Evolutionary conservation across 2,888 invertebrate species (phyloP), one percentile per base, ranked within the genome.

Genomic region (Temnothorax unifasciatus): DNA sequence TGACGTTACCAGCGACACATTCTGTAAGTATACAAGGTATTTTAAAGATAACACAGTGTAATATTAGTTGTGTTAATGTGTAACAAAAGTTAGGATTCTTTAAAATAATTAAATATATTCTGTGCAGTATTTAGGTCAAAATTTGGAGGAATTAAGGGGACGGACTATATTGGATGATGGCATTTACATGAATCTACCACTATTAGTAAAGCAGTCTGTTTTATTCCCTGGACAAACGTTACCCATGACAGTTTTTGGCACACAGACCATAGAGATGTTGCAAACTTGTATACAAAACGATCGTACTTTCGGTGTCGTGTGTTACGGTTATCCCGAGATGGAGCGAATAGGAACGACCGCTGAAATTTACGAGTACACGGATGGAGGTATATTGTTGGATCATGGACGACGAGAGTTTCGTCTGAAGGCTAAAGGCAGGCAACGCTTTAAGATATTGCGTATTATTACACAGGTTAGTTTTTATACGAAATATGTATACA

Each of bases 191-290:
- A 95, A 95, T 34, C 93, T 97, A 84, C 96, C 97, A 5, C 92
- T 97, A 69, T 95, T 97, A 52, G 94, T 96, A 66, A 95, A 96
- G 84, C 96, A 96, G 61, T 95, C 96, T 68, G 95, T 98, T 41
- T 94, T 97, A 21, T 97, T 98, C 88, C 98, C 98, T 9, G 98
- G 98, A 1, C 98, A 98, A 94, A 97, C 97, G 1, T 94, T 98
- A 38, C 98, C 98, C 0, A 95, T 98, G 87, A 96, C 97, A 61
- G 95, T 96, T 4, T 95, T 95, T 82, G 93, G 96, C 83, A 94
- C 95, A 50, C 94, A 95, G 41, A 95, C 96, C 66, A 96, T 96
- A 18, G 95, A 96, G 57, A 96, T 97, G 95, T 95, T 97, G 85
- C 95, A 95, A 75, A 95, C 95, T 38, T 96, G 96, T 85, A 96